Percentiles rank a stretch among this genome's conserved stretches.
These are phyloP conservation scores for Leucania comma DNA, from an alignment of 2,888 invertebrate genomes.

Conservation along the genomic window DNA sequence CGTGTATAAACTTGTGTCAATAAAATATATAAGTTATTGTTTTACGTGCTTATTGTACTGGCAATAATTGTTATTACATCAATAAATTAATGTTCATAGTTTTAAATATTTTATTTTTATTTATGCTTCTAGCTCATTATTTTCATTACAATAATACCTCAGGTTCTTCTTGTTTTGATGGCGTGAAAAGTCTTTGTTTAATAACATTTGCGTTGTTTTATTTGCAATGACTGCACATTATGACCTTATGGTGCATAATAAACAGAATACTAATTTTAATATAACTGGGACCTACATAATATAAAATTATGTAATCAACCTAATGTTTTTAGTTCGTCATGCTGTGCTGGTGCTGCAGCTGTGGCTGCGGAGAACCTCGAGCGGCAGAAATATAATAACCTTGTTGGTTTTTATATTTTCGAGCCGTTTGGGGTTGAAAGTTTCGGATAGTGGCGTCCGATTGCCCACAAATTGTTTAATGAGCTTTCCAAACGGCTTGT, in stretches of 20 bases:
- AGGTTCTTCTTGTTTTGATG: not conserved
- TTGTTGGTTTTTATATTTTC: too few relatives aligned
- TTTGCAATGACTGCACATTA: not conserved
- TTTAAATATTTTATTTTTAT: not conserved
- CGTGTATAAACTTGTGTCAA: constrained; percentile 3
- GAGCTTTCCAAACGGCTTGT: too few relatives aligned
- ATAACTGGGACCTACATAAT: too few relatives aligned
- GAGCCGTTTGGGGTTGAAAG: too few relatives aligned
- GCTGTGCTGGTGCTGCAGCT: too few relatives aligned
- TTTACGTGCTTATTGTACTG: not conserved
- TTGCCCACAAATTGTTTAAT: too few relatives aligned
- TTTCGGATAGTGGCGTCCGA: too few relatives aligned
- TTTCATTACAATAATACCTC: not conserved
- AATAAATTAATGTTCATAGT: not conserved
- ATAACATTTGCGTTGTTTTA: not conserved
- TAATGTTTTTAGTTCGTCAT: too few relatives aligned
- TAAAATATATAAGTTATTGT: constrained; percentile 2
- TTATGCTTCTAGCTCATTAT: not conserved
- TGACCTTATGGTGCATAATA: not conserved
- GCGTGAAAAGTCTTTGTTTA: not conserved
- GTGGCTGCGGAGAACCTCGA: too few relatives aligned
- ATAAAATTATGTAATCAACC: too few relatives aligned
- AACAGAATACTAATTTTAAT: too few relatives aligned
- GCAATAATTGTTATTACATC: not conserved
- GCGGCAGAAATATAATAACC: too few relatives aligned